Evolutionary conservation across 2,888 invertebrate genomes (phyloP).

Genomic region (Campoplex capitator): DNA sequence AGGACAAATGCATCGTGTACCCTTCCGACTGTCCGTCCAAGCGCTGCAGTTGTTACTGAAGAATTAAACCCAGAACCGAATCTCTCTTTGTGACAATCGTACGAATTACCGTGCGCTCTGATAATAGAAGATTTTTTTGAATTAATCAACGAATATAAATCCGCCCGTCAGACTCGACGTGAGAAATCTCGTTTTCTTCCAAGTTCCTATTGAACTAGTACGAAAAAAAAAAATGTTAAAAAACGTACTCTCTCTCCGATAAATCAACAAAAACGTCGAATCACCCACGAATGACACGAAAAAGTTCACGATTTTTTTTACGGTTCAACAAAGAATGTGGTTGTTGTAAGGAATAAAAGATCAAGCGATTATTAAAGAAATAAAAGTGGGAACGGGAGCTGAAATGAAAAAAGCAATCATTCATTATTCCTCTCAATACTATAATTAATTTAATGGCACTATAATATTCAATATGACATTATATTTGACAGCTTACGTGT

Average conservation of each 20-base stretch:
- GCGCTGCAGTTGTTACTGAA: constrained; percentile 90
- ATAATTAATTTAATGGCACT: constrained; percentile 81
- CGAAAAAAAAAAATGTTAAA: constrained; percentile 4
- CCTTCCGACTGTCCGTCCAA: constrained; percentile 90
- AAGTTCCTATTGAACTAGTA: constrained; percentile 35
- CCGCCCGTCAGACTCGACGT: neutral
- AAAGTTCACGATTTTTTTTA: neutral
- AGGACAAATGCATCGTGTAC: constrained; percentile 94
- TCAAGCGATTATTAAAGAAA: neutral
- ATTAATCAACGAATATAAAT: neutral
- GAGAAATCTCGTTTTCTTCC: constrained; percentile 12
- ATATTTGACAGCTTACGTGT: constrained; percentile 83
- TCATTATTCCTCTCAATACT: constrained; percentile 68
- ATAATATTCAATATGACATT: constrained; percentile 83
- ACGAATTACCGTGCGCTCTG: neutral
- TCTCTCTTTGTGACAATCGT: too few relatives aligned
- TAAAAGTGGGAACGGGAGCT: neutral
- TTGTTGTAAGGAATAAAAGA: constrained; percentile 11
- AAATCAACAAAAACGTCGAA: neutral
- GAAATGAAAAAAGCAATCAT: constrained; percentile 12
- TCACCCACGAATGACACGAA: neutral
- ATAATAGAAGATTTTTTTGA: neutral
- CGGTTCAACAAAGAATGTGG: neutral
- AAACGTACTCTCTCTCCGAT: neutral
- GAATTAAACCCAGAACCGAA: neutral